These are phyloP conservation scores for Threskiornis aethiopicus DNA, from an alignment of 2,797 vertebrate genomes.

Conservation along the genomic window DNA sequence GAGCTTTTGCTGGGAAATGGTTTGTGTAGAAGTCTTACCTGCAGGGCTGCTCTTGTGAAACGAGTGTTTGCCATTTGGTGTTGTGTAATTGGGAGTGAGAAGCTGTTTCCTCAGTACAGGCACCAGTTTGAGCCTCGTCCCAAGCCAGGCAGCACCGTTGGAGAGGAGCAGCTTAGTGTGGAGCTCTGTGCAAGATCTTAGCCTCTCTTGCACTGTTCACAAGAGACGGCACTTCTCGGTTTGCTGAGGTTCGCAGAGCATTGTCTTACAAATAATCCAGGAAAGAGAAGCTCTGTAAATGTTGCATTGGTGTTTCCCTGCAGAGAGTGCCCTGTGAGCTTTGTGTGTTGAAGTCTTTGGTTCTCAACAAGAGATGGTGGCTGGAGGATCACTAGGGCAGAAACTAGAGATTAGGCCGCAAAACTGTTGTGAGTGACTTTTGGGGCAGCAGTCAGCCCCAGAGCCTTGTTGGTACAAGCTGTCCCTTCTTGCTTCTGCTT, in stretches of 20 bases:
- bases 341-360: not conserved
- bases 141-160: accelerated
- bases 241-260: not conserved
- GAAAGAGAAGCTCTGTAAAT: not conserved
- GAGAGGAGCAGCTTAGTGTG: not conserved
- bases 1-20: not conserved
- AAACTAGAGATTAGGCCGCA: not conserved
- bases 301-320: not conserved
- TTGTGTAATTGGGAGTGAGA: not conserved
- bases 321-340: not conserved
- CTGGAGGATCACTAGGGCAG: not conserved
- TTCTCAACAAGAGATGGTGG: not conserved
- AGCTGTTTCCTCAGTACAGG: not conserved
- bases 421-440: not conserved
- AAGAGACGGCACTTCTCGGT: accelerated
- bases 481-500: not conserved
- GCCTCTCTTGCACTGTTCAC: not conserved
- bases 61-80: not conserved
- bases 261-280: not conserved
- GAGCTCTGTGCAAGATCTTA: not conserved
- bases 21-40: not conserved
- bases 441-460: not conserved
- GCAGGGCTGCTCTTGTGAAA: not conserved
- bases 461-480: not conserved
- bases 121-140: not conserved